Evolutionary conservation across 2,113 vertebrate genomes (phyloP).

Genomic region (Sakesphorus luctuosus): DNA sequence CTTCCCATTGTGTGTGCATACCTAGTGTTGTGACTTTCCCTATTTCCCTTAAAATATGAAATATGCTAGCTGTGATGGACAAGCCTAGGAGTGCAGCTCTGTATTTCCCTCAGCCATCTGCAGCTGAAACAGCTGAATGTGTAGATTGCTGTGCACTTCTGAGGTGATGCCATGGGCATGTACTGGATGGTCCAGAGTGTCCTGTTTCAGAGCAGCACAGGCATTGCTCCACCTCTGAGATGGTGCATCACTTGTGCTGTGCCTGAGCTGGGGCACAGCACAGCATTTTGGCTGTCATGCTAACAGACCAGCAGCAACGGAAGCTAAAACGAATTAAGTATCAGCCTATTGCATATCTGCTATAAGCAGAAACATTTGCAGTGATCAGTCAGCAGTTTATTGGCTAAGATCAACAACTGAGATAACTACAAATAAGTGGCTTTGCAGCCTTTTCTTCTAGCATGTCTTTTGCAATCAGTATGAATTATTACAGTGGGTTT

Average conservation of each 20-base stretch:
- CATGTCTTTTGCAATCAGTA: conserved; percentile 51
- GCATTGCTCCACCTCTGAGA: not conserved
- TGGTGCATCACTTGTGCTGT: fast-evolving
- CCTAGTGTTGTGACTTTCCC: not conserved
- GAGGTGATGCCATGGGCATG: not conserved
- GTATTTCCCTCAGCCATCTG: not conserved
- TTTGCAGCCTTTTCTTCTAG: conserved; percentile 60
- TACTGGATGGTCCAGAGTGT: not conserved
- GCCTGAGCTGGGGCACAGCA: not conserved
- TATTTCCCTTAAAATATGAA: not conserved
- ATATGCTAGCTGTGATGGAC: not conserved
- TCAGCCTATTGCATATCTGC: not conserved
- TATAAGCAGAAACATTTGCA: conserved; percentile 37
- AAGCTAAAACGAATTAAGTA: not conserved
- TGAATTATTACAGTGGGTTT: conserved; percentile 55
- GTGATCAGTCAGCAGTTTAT: conserved; percentile 60
- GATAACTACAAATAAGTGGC: conserved; percentile 67
- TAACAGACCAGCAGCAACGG: not conserved
- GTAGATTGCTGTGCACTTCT: fast-evolving
- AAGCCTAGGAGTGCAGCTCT: not conserved
- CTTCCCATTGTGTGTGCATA: not conserved
- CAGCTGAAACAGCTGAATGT: not conserved
- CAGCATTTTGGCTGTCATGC: not conserved
- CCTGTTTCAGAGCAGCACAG: not conserved
- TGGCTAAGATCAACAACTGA: conserved; percentile 58